These are phyloP conservation scores for Vireo altiloquus DNA, from an alignment of 2,113 vertebrate species.

Conservation along the genomic window DNA sequence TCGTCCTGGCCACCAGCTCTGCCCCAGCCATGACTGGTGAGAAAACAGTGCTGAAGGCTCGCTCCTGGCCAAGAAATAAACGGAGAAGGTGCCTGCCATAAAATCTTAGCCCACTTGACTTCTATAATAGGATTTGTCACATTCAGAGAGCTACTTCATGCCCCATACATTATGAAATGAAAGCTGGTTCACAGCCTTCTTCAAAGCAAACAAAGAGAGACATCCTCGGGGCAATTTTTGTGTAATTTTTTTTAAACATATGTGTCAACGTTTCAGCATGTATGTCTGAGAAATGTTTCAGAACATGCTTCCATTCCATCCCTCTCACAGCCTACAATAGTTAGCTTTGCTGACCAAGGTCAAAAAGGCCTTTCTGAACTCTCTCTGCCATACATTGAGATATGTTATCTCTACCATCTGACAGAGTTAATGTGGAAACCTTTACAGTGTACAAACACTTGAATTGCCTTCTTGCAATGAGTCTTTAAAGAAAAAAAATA, in stretches of 20 bases:
- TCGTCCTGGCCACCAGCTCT: neutral
- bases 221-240: neutral
- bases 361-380: neutral
- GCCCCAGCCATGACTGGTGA: neutral
- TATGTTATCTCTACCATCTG: neutral
- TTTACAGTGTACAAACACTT: neutral
- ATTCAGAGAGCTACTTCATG: neutral
- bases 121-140: neutral
- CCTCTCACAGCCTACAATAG: neutral
- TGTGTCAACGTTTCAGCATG: neutral
- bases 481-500: neutral
- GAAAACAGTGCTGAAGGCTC: neutral
- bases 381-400: fast-evolving
- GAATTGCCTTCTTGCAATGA: neutral
- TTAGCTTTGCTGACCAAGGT: neutral
- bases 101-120: neutral
- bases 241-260: neutral
- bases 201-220: neutral
- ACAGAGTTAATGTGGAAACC: neutral
- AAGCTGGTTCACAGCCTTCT: neutral
- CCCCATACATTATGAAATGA: neutral
- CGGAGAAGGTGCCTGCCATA: neutral
- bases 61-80: neutral
- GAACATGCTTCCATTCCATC: neutral
- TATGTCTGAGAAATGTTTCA: neutral